Percentiles rank a stretch among this genome's conserved stretches.
Evolutionary conservation across 2,113 vertebrate species (phyloP).

Genomic region (Melanocharis versteri): DNA sequence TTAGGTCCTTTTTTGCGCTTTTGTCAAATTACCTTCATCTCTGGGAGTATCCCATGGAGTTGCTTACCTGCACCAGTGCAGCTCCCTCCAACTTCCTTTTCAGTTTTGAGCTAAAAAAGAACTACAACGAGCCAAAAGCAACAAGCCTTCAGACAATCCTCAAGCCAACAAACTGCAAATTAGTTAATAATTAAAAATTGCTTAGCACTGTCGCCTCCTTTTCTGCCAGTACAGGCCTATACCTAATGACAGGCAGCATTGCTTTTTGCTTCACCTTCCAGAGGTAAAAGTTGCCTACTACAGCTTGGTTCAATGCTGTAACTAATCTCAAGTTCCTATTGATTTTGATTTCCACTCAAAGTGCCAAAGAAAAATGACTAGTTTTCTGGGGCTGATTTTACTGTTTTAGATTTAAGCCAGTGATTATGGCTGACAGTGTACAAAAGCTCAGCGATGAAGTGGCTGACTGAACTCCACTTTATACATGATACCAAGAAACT

Average conservation of each 20-base stretch:
- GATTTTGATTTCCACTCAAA: background rate
- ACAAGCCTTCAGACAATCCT: background rate
- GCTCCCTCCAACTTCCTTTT: background rate
- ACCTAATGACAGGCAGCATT: background rate
- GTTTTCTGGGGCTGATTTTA: background rate
- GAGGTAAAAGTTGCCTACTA: background rate
- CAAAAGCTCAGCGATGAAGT: background rate
- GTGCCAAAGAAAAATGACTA: background rate
- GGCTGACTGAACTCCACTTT: background rate
- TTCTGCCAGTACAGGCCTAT: background rate
- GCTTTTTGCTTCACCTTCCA: background rate
- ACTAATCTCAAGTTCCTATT: rapidly evolving
- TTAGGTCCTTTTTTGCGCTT: background rate
- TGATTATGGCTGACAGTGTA: background rate
- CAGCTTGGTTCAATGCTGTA: background rate
- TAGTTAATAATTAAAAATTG: background rate
- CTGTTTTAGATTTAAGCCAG: background rate
- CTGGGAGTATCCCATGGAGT: background rate
- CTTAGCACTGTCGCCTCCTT: background rate
- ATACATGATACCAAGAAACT: background rate
- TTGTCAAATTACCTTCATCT: background rate
- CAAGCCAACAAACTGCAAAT: background rate
- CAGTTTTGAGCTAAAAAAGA: background rate
- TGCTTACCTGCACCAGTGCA: background rate
- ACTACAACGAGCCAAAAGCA: background rate